Base-by-base conservation (phyloP, 2,888 invertebrate species). In the Zaprionus obscuricornis region DNA sequence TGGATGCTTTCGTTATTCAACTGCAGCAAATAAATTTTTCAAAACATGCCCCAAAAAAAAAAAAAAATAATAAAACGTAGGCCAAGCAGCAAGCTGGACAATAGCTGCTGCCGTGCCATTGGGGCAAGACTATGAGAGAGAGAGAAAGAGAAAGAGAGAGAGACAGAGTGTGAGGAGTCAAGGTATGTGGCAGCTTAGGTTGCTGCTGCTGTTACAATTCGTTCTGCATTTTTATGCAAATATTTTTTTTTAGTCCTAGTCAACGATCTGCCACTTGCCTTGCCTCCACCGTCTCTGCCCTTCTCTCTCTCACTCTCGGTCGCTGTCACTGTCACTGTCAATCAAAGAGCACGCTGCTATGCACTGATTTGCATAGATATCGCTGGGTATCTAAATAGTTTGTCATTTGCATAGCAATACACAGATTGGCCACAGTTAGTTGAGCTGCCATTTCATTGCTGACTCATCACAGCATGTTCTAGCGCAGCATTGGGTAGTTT, bases 1-100 rank as follows among this genome's bases (percentile, higher is more conserved):
- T n/a, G n/a, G n/a, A n/a, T n/a, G n/a, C n/a, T n/a, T n/a, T n/a
- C n/a, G n/a, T 63, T 70, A 54, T 40, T 3, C 58, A 50, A 24
- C 54, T 64, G 54, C 46, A 31, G 37, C 40, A 29, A 49, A 71
- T 69, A 71, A 69, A 74, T 71, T 70, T 11, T 27, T 18, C 45
- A 36, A 8, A 43, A 29, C 5, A 14, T 18, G 24, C 26, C 40
- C 20, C 7, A 39, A 50, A 40, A 52, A 45, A 22, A 36, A 42
- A 29, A 6, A 33, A 26, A 22, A 20, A 37, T 33, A 24, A 40
- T 17, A 39, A 43, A 59, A 22, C 5, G 20, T 52, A 46, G 52
- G 54, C 52, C 34, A 43, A 36, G 29, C 43, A 43, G 31, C n/a
- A n/a, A n/a, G n/a, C n/a, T n/a, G n/a, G n/a, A n/a, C n/a, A n/a